A percentile compares a stretch with the other conserved stretches of the same genome.
Evolutionary conservation across 2,888 invertebrate species (phyloP).

Genomic region (Allygus modestus): DNA sequence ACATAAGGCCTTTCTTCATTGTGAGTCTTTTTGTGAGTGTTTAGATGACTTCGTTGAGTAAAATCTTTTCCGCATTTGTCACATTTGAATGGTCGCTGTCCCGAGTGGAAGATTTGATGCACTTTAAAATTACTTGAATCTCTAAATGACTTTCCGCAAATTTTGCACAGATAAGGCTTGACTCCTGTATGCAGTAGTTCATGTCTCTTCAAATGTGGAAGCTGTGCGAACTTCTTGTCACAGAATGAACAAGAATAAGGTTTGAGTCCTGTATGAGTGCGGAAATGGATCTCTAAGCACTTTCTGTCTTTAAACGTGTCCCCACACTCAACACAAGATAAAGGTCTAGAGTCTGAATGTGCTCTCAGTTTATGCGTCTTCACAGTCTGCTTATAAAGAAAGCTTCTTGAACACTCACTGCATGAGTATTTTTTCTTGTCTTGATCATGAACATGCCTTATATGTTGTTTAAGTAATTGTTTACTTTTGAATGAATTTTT

Average conservation of each 20-base stretch:
- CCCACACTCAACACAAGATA: neutral
- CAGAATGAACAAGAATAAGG: conserved; percentile 14
- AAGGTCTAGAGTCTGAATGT: neutral
- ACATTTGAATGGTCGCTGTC: neutral
- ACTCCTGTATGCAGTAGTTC: neutral
- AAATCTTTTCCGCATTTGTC: neutral
- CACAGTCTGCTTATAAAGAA: neutral
- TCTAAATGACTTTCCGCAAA: neutral
- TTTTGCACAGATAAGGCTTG: conserved; percentile 9
- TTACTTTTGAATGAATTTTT: neutral
- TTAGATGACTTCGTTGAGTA: neutral
- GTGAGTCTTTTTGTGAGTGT: neutral
- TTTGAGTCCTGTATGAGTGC: neutral
- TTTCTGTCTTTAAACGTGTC: neutral
- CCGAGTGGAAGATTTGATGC: neutral
- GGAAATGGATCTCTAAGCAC: neutral
- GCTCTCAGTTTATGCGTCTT: neutral
- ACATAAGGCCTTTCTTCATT: neutral
- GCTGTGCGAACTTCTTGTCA: neutral
- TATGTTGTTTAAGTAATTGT: neutral
- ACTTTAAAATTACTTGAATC: conserved; percentile 17
- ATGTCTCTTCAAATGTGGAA: conserved; percentile 6
- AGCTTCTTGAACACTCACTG: neutral
- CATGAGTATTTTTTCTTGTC: neutral
- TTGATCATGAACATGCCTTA: neutral